These are phyloP conservation scores for Sanderia malayensis DNA, from an alignment of 30 jellyfish, hydroid and myxozoan genomes.

Conservation along the genomic window DNA sequence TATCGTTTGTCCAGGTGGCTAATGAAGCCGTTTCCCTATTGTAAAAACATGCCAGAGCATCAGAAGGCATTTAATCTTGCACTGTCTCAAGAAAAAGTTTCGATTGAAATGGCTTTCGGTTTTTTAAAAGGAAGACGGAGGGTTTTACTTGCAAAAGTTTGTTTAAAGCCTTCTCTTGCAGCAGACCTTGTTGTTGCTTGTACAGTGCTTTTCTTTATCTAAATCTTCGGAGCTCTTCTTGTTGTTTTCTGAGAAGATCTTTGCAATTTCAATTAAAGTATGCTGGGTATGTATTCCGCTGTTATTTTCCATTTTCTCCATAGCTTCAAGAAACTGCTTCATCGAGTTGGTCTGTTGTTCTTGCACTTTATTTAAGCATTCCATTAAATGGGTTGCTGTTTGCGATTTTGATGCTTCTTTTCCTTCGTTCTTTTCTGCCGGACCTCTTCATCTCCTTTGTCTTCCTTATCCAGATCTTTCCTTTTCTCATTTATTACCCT, in stretches of 20 bases:
- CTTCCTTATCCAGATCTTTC: background rate
- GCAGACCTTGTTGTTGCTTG: slow-evolving; percentile 29
- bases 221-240: background rate
- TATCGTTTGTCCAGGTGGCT: slow-evolving; percentile 23
- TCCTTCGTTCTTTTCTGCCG: slow-evolving; percentile 3
- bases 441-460: background rate
- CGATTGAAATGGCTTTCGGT: slow-evolving; percentile 26
- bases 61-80: slow-evolving; percentile 11
- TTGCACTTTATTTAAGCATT: background rate
- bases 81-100: slow-evolving; percentile 27
- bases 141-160: slow-evolving; percentile 7
- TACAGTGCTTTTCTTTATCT: background rate
- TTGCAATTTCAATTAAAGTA: slow-evolving; percentile 10
- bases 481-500: background rate
- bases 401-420: slow-evolving; percentile 2
- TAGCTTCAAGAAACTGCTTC: slow-evolving; percentile 19
- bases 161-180: slow-evolving; percentile 27
- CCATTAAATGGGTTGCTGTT: slow-evolving; percentile 18
- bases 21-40: slow-evolving; percentile 22
- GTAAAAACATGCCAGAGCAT: background rate
- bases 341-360: slow-evolving; percentile 13
- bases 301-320: slow-evolving; percentile 27
- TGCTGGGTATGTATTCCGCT: slow-evolving; percentile 26
- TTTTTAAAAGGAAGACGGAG: slow-evolving; percentile 28
- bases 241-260: background rate